phyloP scores from a whole-genome alignment of 2,113 vertebrate species.

The Notarius lentiginosus region DNA sequence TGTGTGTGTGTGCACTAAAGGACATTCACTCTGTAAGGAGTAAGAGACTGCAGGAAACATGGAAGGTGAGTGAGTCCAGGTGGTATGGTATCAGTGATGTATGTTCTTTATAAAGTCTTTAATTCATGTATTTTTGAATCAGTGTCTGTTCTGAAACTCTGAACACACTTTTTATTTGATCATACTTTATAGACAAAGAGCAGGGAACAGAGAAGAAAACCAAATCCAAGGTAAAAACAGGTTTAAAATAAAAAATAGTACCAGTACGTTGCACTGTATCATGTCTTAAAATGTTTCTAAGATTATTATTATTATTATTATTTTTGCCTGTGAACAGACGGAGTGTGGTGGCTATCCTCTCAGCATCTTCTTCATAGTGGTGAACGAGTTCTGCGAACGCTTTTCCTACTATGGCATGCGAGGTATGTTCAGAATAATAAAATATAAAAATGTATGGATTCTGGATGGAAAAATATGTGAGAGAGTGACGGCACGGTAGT shows the following conservation, averaged over 20 bases:
- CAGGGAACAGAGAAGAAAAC: conserved; percentile 32
- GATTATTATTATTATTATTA: neutral
- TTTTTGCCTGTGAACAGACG: neutral
- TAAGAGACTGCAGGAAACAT: conserved; percentile 29
- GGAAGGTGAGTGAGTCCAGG: conserved; percentile 41
- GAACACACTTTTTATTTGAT: neutral
- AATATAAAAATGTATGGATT: neutral
- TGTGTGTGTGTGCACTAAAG: conserved; percentile 3
- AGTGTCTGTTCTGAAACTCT: neutral
- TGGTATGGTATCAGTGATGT: neutral
- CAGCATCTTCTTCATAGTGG: conserved; percentile 92
- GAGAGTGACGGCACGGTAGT: too few species aligned
- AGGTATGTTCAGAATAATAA: conserved; percentile 70
- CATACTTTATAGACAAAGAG: conserved; percentile 53
- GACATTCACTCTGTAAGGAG: conserved; percentile 29
- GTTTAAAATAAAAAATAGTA: neutral
- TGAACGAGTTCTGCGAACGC: conserved; percentile 96
- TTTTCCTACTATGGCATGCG: conserved; percentile 99
- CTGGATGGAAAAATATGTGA: neutral
- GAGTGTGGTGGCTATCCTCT: conserved; percentile 78
- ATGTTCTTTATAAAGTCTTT: too few species aligned
- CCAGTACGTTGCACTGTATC: neutral
- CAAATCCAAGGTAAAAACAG: conserved; percentile 44
- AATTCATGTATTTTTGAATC: neutral
- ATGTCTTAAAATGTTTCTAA: neutral